Base-by-base conservation (phyloP, 2,113 vertebrate genomes). In the Malurus elegans region DNA sequence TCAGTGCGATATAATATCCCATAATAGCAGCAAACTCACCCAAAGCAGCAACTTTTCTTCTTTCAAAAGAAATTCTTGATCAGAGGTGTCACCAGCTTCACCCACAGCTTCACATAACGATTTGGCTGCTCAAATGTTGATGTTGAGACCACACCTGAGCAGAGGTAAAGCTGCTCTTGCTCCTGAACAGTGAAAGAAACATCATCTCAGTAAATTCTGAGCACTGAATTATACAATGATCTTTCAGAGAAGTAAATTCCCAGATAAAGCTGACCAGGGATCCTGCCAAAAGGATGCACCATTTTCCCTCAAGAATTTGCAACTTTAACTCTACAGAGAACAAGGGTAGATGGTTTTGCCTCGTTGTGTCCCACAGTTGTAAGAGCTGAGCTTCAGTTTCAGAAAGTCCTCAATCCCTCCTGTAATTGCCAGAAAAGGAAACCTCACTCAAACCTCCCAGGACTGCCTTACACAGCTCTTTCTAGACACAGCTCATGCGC, bases 11-110 rank as follows among this genome's bases (percentile, higher is more conserved):
- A 10, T 6, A 48, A 82, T 40, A 67, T 51, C 50, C 29, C 45
- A 1, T 25, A 45, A 64, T 2, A 14, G 71, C 71, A 84, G 21
- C 34, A 79, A 62, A 90, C 81, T 95, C 81, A 96, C 92, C 75
- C 65, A 73, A 88, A 36, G 58, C 69, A 64, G 40, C 29, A 79
- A 78, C 90, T 91, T 92, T 58, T 67, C 51, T 34, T 36, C 85
- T 79, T 92, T 98, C 95, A 99, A 97, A 99, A 99, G 98, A 99
- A 99, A 97, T 99, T 99, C 98, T 99, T 99, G 95, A 99, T 99
- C 85, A 99, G 95, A 2, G 99, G 99, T 0, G 99, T 99, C 70
- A 99, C 98, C 85, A 99, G 97, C 96, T 99, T 99, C 91, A 99
- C 99, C 99, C 99, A 99, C 92, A 99, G 98, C 92, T 99, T 99